Conservation (phyloP, 2,888 invertebrate genomes). For the Perithous albicinctus region DNA sequence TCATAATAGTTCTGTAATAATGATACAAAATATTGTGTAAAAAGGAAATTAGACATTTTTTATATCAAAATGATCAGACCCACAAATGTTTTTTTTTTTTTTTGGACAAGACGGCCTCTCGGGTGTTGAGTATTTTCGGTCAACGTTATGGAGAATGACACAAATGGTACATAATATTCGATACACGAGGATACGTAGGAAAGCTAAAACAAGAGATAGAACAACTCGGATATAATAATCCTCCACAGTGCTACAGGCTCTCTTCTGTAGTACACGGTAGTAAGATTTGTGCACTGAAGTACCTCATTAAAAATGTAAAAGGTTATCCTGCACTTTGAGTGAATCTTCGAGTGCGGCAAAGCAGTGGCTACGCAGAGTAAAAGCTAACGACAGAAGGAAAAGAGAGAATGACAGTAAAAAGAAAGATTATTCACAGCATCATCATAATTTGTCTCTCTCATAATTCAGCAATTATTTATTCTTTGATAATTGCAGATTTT, state of each 20-base stretch:
- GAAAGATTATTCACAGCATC: not conserved
- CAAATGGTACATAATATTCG: constrained; percentile 27
- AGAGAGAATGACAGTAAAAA: not conserved
- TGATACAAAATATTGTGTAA: too few relatives aligned
- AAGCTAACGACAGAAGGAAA: constrained; percentile 9
- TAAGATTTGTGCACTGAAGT: constrained; percentile 41
- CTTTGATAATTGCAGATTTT: not conserved
- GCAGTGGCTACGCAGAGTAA: constrained; percentile 10
- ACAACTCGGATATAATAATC: constrained; percentile 26
- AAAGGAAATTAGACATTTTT: too few relatives aligned
- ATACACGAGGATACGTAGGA: not conserved
- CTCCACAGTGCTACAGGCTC: constrained; percentile 19
- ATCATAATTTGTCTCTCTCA: constrained; percentile 1
- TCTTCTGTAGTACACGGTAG: constrained; percentile 13
- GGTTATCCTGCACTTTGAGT: constrained; percentile 48
- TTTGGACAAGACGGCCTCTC: not conserved
- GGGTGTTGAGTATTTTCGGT: not conserved
- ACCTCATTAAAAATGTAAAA: constrained; percentile 68
- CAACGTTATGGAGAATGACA: not conserved
- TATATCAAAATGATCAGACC: too few relatives aligned
- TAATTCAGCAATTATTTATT: not conserved
- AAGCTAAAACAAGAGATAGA: not conserved
- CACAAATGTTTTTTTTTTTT: too few relatives aligned
- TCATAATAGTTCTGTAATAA: too few relatives aligned
- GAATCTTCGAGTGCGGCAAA: constrained; percentile 20